Conservation (phyloP, 2,888 invertebrate species). For the Trimorus sp. region DNA sequence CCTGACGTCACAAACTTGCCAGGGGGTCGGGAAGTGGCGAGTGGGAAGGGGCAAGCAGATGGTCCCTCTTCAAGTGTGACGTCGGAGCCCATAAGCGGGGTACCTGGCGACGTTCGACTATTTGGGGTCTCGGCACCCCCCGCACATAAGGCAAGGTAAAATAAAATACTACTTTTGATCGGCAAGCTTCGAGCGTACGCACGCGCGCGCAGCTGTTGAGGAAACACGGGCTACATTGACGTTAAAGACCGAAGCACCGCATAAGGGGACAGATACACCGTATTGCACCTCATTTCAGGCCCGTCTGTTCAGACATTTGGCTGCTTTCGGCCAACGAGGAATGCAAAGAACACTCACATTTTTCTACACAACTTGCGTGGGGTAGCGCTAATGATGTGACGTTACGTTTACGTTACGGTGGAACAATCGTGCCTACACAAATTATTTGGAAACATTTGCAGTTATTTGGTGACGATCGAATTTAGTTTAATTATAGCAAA, state of each 20-base stretch:
- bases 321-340: slow-evolving; percentile 57
- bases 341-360: slow-evolving; percentile 41
- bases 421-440: no score
- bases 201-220: slow-evolving; percentile 79
- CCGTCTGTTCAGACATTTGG: slow-evolving; percentile 74
- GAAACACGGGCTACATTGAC: slow-evolving; percentile 79
- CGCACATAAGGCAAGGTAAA: slow-evolving; percentile 77
- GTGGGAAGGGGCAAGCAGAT: slow-evolving; percentile 76
- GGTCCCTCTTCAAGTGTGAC: slow-evolving; percentile 81
- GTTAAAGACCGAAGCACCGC: slow-evolving; percentile 74
- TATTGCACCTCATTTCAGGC: slow-evolving; percentile 73
- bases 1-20: slow-evolving; percentile 81
- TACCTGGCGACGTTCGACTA: slow-evolving; percentile 74
- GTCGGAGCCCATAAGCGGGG: slow-evolving; percentile 69
- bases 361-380: slow-evolving; percentile 28
- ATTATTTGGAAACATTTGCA: no score
- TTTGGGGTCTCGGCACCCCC: slow-evolving; percentile 69
- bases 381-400: slow-evolving; percentile 28
- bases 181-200: slow-evolving; percentile 73
- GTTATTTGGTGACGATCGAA: no score
- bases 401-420: neutral
- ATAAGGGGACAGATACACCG: slow-evolving; percentile 64
- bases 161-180: slow-evolving; percentile 78
- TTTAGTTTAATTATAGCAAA: no score
- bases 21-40: slow-evolving; percentile 64